Evolutionary conservation across 2,888 invertebrate genomes (phyloP).

Genomic region (Macrosoma leucophasiata): DNA sequence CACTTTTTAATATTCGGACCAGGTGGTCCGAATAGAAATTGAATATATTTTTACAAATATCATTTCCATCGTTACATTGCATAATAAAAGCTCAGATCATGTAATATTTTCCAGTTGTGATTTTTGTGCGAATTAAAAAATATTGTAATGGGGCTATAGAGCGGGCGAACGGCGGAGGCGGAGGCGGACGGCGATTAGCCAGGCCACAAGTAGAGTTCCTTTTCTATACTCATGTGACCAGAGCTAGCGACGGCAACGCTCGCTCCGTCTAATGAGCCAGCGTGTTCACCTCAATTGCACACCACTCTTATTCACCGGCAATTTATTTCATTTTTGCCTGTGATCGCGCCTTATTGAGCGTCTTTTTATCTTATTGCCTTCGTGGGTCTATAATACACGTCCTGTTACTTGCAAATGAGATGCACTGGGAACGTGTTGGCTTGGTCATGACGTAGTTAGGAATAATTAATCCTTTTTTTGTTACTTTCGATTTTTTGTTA

Average conservation of each 20-base stretch:
- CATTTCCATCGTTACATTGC: too few species aligned
- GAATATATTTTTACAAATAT: too few species aligned
- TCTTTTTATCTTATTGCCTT: conserved; percentile 72
- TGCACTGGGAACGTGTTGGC: conserved; percentile 60
- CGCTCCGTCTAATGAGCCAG: conserved; percentile 68
- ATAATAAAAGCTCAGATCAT: too few species aligned
- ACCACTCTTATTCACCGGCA: conserved; percentile 72
- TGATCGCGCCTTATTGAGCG: conserved; percentile 74
- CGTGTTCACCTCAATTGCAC: conserved; percentile 74
- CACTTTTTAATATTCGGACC: too few species aligned
- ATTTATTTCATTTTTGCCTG: conserved; percentile 76
- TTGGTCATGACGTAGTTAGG: conserved; percentile 59
- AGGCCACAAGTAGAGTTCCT: too few species aligned
- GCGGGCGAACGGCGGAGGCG: conserved; percentile 7
- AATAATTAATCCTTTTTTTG: conserved; percentile 63
- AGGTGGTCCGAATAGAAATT: too few species aligned
- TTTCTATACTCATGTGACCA: too few species aligned
- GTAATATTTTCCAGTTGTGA: too few species aligned
- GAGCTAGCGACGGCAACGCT: conserved; percentile 19
- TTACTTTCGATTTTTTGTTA: conserved; percentile 14
- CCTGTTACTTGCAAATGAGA: conserved; percentile 75
- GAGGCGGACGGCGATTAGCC: conserved; percentile 15
- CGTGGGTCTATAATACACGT: conserved; percentile 72
- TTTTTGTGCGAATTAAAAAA: conserved; percentile 32
- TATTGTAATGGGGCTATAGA: conserved; percentile 15